Conservation (phyloP, 2,888 invertebrate species). For the Petrophora chlorosata region DNA sequence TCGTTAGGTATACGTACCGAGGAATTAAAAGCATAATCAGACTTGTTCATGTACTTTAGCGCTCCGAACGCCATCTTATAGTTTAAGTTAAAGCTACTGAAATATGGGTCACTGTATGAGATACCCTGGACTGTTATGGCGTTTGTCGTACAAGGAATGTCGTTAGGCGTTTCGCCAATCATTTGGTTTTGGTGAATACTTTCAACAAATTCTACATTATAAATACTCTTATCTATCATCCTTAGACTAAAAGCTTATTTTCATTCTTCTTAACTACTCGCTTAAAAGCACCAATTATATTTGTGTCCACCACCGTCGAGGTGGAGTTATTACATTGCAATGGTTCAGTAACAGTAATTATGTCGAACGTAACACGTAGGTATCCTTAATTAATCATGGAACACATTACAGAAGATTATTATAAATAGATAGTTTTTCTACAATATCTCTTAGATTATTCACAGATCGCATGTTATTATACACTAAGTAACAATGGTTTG, state of each 20-base stretch:
- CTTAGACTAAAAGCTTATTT: conserved; percentile 83
- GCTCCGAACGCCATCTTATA: conserved; percentile 82
- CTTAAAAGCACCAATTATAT: conserved; percentile 84
- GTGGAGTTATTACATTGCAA: conserved; percentile 85
- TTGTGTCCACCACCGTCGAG: conserved; percentile 84
- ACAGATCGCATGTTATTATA: conserved; percentile 88
- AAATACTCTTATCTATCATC: conserved; percentile 84
- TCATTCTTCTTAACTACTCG: conserved; percentile 81
- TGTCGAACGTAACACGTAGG: conserved; percentile 79
- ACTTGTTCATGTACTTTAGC: conserved; percentile 84
- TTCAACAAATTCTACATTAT: conserved; percentile 83
- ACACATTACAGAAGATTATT: conserved; percentile 86
- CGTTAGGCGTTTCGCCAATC: conserved; percentile 83
- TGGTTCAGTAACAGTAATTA: conserved; percentile 85
- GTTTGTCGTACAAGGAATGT: conserved; percentile 84
- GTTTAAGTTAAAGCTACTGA: conserved; percentile 85
- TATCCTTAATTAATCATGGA: conserved; percentile 85
- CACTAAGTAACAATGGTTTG: conserved; percentile 85
- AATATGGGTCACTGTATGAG: conserved; percentile 85
- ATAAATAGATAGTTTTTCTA: conserved; percentile 85
- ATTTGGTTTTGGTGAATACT: conserved; percentile 85
- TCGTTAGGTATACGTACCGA: conserved; percentile 82
- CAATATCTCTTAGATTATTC: conserved; percentile 85
- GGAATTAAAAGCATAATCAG: conserved; percentile 85
- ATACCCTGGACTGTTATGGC: conserved; percentile 85